phyloP scores from a whole-genome alignment of 2,113 vertebrate species.

The Isichthys henryi region DNA sequence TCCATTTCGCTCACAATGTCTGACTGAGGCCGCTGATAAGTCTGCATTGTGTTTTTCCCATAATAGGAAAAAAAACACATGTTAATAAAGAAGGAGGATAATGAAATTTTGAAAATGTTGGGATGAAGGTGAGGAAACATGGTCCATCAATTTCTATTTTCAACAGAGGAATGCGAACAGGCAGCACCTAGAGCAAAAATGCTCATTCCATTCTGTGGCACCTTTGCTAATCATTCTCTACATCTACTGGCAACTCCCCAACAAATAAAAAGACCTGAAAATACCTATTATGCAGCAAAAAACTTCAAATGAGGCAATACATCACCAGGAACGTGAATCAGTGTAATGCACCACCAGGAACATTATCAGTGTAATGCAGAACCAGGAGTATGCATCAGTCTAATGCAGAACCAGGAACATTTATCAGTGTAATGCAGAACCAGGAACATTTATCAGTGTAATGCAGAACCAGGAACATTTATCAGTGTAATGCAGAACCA shows the following conservation, averaged over 20 bases:
- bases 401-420: background rate
- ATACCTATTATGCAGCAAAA: background rate
- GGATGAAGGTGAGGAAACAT: background rate
- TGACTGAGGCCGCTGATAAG: background rate
- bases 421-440: background rate
- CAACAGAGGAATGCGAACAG: background rate
- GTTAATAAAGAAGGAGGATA: background rate
- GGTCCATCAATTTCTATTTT: background rate
- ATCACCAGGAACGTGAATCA: background rate
- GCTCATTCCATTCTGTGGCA: background rate
- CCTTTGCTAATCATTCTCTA: background rate
- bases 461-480: background rate
- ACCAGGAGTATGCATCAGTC: background rate
- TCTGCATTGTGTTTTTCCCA: background rate
- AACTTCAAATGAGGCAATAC: background rate
- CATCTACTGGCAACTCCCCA: background rate
- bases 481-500: background rate
- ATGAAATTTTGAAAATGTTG: conserved; percentile 3
- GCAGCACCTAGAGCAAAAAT: background rate
- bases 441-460: background rate
- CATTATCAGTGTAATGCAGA: background rate
- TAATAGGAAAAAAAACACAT: background rate
- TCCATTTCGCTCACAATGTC: background rate
- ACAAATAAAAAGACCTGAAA: background rate
- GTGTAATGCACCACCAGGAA: background rate